Evolutionary conservation across 2,888 invertebrate genomes (phyloP).

Genomic region (Caenorhabditis becei): DNA sequence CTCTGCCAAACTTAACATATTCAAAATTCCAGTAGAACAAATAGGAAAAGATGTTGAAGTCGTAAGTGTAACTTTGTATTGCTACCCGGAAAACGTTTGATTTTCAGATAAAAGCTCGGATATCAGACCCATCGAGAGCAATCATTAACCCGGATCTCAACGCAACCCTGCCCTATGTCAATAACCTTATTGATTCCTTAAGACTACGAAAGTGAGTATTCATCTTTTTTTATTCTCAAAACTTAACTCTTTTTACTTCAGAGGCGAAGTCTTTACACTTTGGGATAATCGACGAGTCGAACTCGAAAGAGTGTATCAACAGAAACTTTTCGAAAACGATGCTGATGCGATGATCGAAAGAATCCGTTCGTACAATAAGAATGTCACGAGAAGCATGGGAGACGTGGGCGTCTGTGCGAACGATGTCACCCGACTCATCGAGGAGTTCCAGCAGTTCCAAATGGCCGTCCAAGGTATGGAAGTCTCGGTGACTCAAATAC

Average conservation of each 20-base stretch:
- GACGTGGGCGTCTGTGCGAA: slow-evolving; percentile 65
- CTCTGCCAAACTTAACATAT: slow-evolving; percentile 93
- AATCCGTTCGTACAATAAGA: slow-evolving; percentile 48
- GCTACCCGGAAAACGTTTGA: neutral
- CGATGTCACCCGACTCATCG: slow-evolving; percentile 52
- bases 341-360: slow-evolving; percentile 86
- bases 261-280: slow-evolving; percentile 92
- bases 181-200: slow-evolving; percentile 81
- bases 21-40: slow-evolving; percentile 94
- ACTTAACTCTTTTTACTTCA: slow-evolving; percentile 32
- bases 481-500: slow-evolving; percentile 63
- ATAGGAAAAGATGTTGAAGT: slow-evolving; percentile 91
- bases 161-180: slow-evolving; percentile 82
- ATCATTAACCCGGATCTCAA: slow-evolving; percentile 85
- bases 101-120: slow-evolving; percentile 62
- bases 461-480: slow-evolving; percentile 54
- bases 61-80: neutral
- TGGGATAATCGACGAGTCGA: slow-evolving; percentile 97
- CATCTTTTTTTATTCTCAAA: neutral
- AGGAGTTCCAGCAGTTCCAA: slow-evolving; percentile 55
- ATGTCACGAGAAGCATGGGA: slow-evolving; percentile 56
- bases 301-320: slow-evolving; percentile 95
- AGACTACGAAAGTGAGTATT: slow-evolving; percentile 64
- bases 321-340: slow-evolving; percentile 95
- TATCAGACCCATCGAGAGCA: slow-evolving; percentile 56